Evolutionary conservation across 2,888 invertebrate genomes (phyloP).

Genomic region (Parelbella ahira): DNA sequence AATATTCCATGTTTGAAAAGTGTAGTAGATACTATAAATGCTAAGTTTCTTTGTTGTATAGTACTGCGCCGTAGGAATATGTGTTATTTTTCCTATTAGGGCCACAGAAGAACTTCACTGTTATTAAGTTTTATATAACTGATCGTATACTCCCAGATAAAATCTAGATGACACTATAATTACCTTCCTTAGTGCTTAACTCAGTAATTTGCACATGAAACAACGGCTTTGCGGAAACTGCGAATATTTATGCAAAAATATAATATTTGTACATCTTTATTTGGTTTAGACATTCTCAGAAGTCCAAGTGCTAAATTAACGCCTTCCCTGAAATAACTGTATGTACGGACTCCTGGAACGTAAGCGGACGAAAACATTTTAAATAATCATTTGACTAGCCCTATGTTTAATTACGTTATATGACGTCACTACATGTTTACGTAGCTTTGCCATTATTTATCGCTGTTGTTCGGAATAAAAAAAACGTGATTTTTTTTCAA

Average conservation of each 20-base stretch:
- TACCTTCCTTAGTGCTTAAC: constrained; percentile 33
- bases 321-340: neutral
- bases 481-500: too few relatives aligned
- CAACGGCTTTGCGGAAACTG: constrained; percentile 2
- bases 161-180: constrained; percentile 36
- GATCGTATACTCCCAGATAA: constrained; percentile 21
- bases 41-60: too few relatives aligned
- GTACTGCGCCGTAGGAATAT: too few relatives aligned
- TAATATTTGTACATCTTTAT: constrained; percentile 3
- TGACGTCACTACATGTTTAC: too few relatives aligned
- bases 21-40: too few relatives aligned
- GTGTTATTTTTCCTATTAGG: too few relatives aligned
- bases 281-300: constrained; percentile 5
- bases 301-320: constrained; percentile 1
- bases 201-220: constrained; percentile 5
- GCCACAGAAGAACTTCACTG: constrained; percentile 8
- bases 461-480: too few relatives aligned
- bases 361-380: constrained; percentile 2
- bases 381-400: too few relatives aligned
- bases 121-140: constrained; percentile 2
- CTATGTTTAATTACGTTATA: neutral
- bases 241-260: constrained; percentile 7
- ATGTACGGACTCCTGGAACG: neutral
- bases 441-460: too few relatives aligned
- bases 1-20: too few relatives aligned